These are phyloP conservation scores for Anguilla anguilla DNA, from an alignment of 2,797 vertebrate species.

Conservation along the genomic window DNA sequence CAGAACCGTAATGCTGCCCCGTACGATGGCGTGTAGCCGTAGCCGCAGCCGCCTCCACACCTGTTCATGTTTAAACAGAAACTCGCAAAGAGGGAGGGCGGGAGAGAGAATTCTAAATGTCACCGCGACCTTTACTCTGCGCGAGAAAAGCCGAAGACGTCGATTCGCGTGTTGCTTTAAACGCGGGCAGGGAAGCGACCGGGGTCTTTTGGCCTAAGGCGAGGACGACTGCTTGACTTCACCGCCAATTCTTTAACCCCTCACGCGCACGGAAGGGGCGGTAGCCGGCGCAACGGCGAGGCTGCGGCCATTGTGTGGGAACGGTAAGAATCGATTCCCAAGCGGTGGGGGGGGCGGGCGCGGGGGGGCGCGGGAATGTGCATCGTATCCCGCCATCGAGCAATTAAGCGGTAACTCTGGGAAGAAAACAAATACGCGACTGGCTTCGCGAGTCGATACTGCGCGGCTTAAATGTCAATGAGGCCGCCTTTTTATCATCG, in stretches of 20 bases:
- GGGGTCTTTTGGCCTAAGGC: background rate
- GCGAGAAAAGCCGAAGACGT: background rate
- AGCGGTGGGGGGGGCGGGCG: background rate
- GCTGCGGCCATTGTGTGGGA: background rate
- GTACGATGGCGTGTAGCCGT: too few species aligned
- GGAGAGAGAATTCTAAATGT: background rate
- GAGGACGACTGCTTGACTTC: background rate
- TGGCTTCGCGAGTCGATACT: background rate
- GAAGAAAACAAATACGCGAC: constrained; percentile 17
- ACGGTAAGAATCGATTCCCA: background rate
- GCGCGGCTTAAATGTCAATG: constrained; percentile 15
- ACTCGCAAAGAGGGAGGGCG: background rate
- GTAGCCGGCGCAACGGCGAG: background rate
- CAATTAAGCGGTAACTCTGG: constrained; percentile 18
- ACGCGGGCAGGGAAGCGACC: background rate
- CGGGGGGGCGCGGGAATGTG: background rate
- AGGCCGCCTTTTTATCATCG: background rate
- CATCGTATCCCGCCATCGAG: background rate
- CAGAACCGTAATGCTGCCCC: background rate
- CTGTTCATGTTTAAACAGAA: constrained; percentile 8
- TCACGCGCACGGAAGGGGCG: background rate
- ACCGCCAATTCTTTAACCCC: background rate
- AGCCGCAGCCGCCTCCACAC: background rate
- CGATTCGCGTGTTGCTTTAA: background rate
- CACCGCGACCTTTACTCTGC: constrained; percentile 7